Conservation (phyloP, 2,888 invertebrate genomes). For the Strigamia crassipes region DNA sequence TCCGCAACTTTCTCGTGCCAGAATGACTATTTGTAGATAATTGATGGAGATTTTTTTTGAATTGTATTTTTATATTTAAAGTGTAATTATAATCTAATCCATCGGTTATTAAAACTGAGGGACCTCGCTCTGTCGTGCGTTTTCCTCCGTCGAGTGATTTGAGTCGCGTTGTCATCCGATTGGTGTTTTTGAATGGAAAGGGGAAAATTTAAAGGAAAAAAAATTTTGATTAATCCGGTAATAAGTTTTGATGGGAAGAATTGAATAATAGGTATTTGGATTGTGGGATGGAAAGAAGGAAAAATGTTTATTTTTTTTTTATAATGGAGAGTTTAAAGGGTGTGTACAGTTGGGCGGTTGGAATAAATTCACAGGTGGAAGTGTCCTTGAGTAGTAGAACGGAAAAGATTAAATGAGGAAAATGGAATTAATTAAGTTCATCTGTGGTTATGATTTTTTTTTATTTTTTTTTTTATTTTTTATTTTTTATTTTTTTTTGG, state of each 20-base stretch:
- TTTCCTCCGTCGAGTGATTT: neutral
- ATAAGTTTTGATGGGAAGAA: too few relatives aligned
- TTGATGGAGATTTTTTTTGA: neutral
- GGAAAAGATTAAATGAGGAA: constrained; percentile 27
- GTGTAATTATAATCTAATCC: neutral
- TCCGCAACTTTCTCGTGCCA: neutral
- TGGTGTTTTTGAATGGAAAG: neutral
- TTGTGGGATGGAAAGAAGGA: too few relatives aligned
- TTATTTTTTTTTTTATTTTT: too few relatives aligned
- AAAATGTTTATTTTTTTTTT: neutral
- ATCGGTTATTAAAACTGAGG: neutral
- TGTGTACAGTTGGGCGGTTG: neutral
- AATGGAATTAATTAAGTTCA: constrained; percentile 1
- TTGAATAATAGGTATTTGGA: too few relatives aligned
- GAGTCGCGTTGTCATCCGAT: neutral
- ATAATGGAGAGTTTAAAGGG: neutral
- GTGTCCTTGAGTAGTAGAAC: constrained; percentile 30
- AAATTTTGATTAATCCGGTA: neutral
- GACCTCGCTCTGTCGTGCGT: neutral
- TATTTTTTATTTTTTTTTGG: too few relatives aligned
- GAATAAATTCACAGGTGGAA: neutral
- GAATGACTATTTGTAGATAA: neutral
- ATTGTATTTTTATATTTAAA: too few relatives aligned
- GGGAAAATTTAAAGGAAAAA: neutral
- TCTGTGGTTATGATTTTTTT: too few relatives aligned